Base-by-base conservation (phyloP, 1,140 invertebrate species). In the Drosophila navojoa region DNA sequence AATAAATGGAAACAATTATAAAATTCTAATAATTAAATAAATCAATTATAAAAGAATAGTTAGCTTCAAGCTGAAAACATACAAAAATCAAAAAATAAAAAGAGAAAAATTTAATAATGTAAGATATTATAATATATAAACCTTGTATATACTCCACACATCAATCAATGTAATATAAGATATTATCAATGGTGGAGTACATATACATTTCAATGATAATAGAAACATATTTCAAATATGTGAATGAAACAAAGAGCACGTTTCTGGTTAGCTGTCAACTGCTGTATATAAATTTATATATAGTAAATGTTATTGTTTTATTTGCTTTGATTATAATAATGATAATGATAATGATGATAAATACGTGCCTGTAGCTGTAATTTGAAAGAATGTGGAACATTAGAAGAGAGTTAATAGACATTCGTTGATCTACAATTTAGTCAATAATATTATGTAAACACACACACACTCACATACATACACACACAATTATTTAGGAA, bases 381-480 rank as follows among this genome's bases (percentile, higher is more conserved):
- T 53, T 58, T 29, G 44, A 58, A 35, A 71, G 32, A 44, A 42
- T 44, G 40, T 35, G n/a, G 25, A 42, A 47, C 19, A 67, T 27
- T 59, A 27, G 64, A 47, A 54, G 61, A 79, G 70, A 81, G 71
- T 73, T 55, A 73, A 79, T 75, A 85, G 80, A 85, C 84, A 87
- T 89, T 87, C 79, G 82, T 82, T 86, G 79, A 87, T 89, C 82
- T 86, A 89, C 84, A 87, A 82, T 79, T 79, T 87, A 86, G 82
- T 86, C 82, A 87, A 87, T 87, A 81, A 73, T 81, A 78, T 82
- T 75, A 77, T 77, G 50, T 74, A 79, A 80, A 74, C 52, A 32
- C n/a, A 52, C 29, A 63, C 53, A 69, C 32, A 52, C 52, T 50
- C 53, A 49, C 11, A 29, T 38, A 57, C 40, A 44, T 13, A 59